Evolutionary conservation across 2,888 invertebrate species (phyloP), one percentile per base, ranked within the genome.

Genomic region (Leptopilina myrica): DNA sequence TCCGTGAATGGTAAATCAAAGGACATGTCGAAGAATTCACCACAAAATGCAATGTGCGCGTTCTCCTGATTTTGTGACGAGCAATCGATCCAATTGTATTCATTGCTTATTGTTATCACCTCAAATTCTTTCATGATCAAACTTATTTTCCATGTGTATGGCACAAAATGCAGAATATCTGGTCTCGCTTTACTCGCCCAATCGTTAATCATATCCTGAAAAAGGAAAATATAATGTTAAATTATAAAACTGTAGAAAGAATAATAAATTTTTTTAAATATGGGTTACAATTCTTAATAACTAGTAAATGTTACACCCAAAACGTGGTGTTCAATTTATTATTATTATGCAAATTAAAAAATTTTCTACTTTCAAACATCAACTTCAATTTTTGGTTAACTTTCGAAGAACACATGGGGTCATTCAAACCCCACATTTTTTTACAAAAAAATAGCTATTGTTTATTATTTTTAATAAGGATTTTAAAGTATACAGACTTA

Each of bases 71-170:
- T 97, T 76, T 98, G 97, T 43, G 98, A 98, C 78, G 98, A 97
- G 88, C 99, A 99, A 92, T 99, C 99, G 85, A 99, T 96, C 99
- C 99, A 99, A 92, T 99, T 99, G 92, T 97, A 97, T 90, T 99
- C 98, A 92, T 99, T 99, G 88, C 98, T 96, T 15, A 98, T 93
- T 64, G 98, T 97, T 1, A 99, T 94, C 15, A 99, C 93, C 92
- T 99, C 98, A 92, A 99, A 98, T 92, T 99, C 98, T 91, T 99
- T 98, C 33, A 98, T 92, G 9, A 97, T 93, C 81, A 99, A 93
- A 81, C 96, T 96, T 88, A 99, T 96, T 90, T 97, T 96, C 96
- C 98, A 99, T 0, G 98, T 98, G 92, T 98, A 99, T 1, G 99
- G 99, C 77, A 99, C 96, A 92, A 99, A 99, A 89, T 96, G 96